Evolutionary conservation across 2,113 vertebrate species (phyloP).

Genomic region (Gallinago jamesoni): DNA sequence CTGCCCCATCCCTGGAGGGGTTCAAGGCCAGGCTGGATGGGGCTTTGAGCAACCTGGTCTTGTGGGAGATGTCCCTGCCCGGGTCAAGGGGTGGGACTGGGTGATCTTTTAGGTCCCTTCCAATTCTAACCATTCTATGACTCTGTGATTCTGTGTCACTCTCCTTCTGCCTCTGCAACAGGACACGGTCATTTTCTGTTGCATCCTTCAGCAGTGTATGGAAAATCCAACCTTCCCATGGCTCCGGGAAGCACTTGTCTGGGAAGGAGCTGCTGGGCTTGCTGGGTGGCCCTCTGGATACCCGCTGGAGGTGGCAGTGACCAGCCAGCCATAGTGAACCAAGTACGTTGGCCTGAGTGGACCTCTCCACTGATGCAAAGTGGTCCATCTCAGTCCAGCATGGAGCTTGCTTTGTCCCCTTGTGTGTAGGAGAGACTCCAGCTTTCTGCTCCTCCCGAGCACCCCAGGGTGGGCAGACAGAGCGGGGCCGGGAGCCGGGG

Average conservation of each 20-base stretch:
- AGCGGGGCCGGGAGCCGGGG: neutral
- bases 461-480: neutral
- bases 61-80: too few species aligned
- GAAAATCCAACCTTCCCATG: neutral
- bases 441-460: neutral
- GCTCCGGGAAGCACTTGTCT: neutral
- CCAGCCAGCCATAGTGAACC: neutral
- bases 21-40: too few species aligned
- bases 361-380: neutral
- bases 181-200: neutral
- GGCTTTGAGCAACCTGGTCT: too few species aligned
- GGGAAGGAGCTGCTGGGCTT: neutral
- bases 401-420: neutral
- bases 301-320: neutral
- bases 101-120: neutral
- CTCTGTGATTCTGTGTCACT: neutral
- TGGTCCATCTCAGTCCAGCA: neutral
- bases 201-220: neutral
- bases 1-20: too few species aligned
- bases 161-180: neutral
- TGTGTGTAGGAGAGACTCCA: neutral
- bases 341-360: rapidly evolving
- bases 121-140: neutral
- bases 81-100: neutral
- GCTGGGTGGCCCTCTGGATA: neutral